phyloP scores from a whole-genome alignment of 2,888 invertebrate genomes.

The Pecten maximus region DNA sequence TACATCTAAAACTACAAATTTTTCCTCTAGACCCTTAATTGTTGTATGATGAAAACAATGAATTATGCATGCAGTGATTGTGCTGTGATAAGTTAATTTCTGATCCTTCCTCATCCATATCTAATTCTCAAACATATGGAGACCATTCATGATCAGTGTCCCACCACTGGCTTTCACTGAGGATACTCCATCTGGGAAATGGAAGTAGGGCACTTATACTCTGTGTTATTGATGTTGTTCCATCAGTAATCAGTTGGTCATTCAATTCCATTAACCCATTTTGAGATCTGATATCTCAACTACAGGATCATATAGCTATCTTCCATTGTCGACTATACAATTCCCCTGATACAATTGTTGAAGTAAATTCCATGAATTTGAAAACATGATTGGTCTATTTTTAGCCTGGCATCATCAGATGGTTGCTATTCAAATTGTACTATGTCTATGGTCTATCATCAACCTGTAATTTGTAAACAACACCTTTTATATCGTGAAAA shows the following conservation, averaged over 20 bases:
- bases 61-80: background rate
- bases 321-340: background rate
- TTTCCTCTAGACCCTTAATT: background rate
- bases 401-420: no score
- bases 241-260: background rate
- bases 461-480: no score
- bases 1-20: background rate
- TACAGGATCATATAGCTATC: background rate
- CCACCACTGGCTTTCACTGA: background rate
- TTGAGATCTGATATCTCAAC: background rate
- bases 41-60: background rate
- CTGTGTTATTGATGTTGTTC: background rate
- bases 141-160: background rate
- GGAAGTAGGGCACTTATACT: background rate
- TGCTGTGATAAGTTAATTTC: background rate
- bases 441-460: no score
- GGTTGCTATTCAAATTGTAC: no score
- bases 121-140: background rate
- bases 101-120: no score
- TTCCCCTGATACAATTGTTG: background rate
- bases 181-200: background rate
- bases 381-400: background rate
- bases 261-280: slow-evolving; percentile 10
- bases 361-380: background rate
- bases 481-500: no score